Base-by-base conservation (phyloP, 2,888 invertebrate genomes). In the Heteromurus nitidus region DNA sequence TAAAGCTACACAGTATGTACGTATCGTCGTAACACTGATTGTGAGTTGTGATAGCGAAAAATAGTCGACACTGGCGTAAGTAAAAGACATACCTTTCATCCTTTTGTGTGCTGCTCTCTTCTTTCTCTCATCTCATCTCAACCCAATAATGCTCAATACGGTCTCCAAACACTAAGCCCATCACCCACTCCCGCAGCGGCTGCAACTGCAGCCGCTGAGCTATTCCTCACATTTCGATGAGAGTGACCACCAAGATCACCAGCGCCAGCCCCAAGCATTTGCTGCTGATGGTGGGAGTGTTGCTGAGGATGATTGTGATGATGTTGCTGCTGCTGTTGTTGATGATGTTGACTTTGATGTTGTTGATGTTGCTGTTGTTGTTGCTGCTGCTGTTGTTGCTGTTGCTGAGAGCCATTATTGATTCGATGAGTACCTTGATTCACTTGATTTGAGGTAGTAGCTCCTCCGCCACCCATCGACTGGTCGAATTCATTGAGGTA, bases 351-450 rank as follows among this genome's bases (percentile, higher is more conserved):
- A n/a, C 20, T 88, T 2, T 88, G 88, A 0, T 88, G 88, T 1
- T 88, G 88, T 2, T 88, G 87, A 18, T 83, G 86, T 5, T 86
- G 87, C 28, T 86, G 88, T 13, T 87, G 88, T 13, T 86, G 86
- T 1, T 87, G 87, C 13, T 87, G 88, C 47, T 88, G 88, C 73
- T 87, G 87, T 28, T 87, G 88, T 31, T 85, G 87, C 68, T 87
- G 89, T 20, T 89, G 88, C 87, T 86, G 90, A 88, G 88, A 88
- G 30, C 69, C 80, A 69, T 77, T 77, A 47, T 58, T 90, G 18
- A 90, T 26, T 16, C 80, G 67, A 47, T 65, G 80, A 7, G 26
- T 60, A 2, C 53, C 50, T 58, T 74, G 67, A 58, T 65, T 58
- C 18, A 73, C 42, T 30, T 82, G 76, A 62, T 72, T 77, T 36